Conservation (phyloP, 1,140 invertebrate species). For the Drosophila oshimai region DNA sequence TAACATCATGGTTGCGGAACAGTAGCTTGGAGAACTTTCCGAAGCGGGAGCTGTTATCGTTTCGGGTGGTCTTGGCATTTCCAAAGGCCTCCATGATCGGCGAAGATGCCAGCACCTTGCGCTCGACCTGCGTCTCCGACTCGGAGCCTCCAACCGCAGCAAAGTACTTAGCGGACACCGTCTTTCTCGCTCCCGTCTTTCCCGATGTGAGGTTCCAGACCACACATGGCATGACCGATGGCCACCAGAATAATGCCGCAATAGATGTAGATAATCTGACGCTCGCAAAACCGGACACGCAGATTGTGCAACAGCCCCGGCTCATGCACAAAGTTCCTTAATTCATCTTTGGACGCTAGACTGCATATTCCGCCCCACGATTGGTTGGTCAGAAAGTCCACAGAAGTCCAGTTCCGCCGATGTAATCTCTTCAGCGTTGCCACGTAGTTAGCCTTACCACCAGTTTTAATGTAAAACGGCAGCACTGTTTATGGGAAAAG, state of each 20-base stretch:
- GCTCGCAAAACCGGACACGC: constrained; percentile 94
- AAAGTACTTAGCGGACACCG: constrained; percentile 97
- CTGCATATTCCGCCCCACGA: constrained; percentile 98
- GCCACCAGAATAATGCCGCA: constrained; percentile 99
- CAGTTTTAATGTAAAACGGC: too few species aligned
- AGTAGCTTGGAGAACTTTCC: constrained; percentile 98
- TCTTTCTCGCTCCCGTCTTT: constrained; percentile 98
- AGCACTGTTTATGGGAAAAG: too few species aligned
- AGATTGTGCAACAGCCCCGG: constrained; percentile 98
- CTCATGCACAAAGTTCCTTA: constrained; percentile 98
- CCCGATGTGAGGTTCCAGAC: constrained; percentile 98
- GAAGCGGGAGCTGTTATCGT: constrained; percentile 99
- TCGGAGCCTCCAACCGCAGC: constrained; percentile 96
- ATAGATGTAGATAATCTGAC: constrained; percentile 98
- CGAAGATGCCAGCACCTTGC: constrained; percentile 97
- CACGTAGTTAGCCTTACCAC: too few species aligned
- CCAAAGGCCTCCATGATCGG: constrained; percentile 99
- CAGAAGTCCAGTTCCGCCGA: constrained; percentile 94
- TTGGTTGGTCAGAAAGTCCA: constrained; percentile 95
- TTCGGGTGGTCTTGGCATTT: constrained; percentile 99
- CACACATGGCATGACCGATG: constrained; percentile 97
- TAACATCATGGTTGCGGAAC: constrained; percentile 88
- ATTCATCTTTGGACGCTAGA: constrained; percentile 94
- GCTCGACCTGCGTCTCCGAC: constrained; percentile 96
- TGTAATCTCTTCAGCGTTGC: constrained; percentile 94